Evolutionary conservation across 2,888 invertebrate species (phyloP), one percentile per base, ranked within the genome.

Genomic region (Trissonchulus sp.): DNA sequence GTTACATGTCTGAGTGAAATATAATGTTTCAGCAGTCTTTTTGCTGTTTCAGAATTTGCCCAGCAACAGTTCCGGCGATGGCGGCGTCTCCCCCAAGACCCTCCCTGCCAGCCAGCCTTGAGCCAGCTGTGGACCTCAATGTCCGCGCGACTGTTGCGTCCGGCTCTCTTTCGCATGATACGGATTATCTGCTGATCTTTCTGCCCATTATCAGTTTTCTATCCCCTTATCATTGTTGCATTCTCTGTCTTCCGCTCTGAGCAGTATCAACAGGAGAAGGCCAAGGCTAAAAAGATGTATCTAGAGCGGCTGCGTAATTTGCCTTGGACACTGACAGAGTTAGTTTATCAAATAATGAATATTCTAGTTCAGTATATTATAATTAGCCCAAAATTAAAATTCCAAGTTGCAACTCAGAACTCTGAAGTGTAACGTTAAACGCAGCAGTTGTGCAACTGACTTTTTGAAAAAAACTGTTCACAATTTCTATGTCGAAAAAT

Each of bases 141-240:
- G 23, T 23, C 18, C 15, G 8, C 48, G 23, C 18, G 48, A 8
- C 48, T 18, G 48, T 23, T 48, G 8, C 15, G 15, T 18, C 48
- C 18, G 15, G 48, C 23, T n/a, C 65, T 15, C 15, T n/a, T n/a
- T n/a, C n/a, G n/a, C n/a, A n/a, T n/a, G n/a, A n/a, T n/a, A n/a
- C n/a, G n/a, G 28, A 72, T 28, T 71, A 33, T 35, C 60, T 72
- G 62, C n/a, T 37, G 73, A 62, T 62, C 23, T 72, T 72, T 34
- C 60, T 72, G 60, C 73, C 73, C 28, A 72, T 72, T 3, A 72
- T 72, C 31, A 28, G 18, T 72, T 28, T 72, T 28, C 73, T 72
- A 3, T 72, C n/a, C 8, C 73, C 60, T 72, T 15, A 60, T 72
- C 73, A 72, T 72, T 3, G 30, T n/a, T 3, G 63, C 60, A 28